Evolutionary conservation across 2,113 vertebrate species (phyloP), one percentile per base, ranked within the genome.

Genomic region (Dolichallabes microphthalmus): DNA sequence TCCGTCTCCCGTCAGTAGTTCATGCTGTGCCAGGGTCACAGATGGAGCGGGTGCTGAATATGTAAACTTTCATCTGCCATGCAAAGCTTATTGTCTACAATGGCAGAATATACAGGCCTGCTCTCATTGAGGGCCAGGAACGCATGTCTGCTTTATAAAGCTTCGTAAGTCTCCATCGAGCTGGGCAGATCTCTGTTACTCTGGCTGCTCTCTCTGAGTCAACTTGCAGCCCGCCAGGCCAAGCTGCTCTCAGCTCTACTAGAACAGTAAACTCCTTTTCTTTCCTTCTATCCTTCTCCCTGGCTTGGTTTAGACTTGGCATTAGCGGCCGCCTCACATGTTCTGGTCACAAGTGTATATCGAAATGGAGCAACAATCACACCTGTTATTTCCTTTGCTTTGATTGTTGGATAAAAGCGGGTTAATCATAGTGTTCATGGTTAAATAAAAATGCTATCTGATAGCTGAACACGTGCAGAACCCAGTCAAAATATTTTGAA

Each of bases 1-100:
- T 53, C 35, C 25, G 57, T 81, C 22, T 80, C 35, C 78, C 57
- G 77, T 64, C 79, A 27, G 22, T 68, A 77, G 35, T 58, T 75
- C 61, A 39, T 57, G 8, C 86, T 86, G 84, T 52, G 86, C 82
- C 79, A 55, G 89, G 60, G 77, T 86, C 92, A 84, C 92, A 94
- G 93, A 94, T 93, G 93, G 92, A 89, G 83, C 30, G 86, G 87
- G 90, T 90, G 88, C 91, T 88, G 60, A 88, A 85, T 86, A 86
- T 91, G 88, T 91, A 91, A 92, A 93, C 92, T 91, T 94, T 93
- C 86, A 93, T 93, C 76, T 85, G n/a, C 88, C 45, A 86, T 81
- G 20, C 81, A 92, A 92, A 94, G 86, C 89, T 88, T 30, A 52
- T 71, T 87, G 88, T 93, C 91, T 88, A 92, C 91, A 90, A 82